phyloP scores from a whole-genome alignment of 2,797 vertebrate genomes.

The Numenius phaeopus region DNA sequence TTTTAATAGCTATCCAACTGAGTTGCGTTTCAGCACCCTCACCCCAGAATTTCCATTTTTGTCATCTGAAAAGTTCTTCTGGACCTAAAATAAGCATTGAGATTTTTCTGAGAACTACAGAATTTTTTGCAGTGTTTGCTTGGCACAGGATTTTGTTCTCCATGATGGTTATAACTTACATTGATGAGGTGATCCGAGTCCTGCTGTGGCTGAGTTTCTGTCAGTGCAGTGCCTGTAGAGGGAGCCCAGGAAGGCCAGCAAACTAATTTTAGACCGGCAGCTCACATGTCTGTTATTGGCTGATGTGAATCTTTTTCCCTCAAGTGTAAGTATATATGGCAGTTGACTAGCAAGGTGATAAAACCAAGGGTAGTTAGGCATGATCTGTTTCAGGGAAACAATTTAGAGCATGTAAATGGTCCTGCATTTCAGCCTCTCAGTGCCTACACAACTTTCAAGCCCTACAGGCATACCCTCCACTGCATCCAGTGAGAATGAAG shows the following conservation, averaged over 20 bases:
- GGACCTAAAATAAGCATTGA: background rate
- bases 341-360: background rate
- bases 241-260: background rate
- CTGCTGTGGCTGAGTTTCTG: background rate
- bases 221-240: background rate
- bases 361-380: background rate
- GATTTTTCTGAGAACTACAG: background rate
- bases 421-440: slow-evolving; percentile 24
- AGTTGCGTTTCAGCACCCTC: background rate
- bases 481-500: slow-evolving; percentile 30
- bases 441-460: background rate
- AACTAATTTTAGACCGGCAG: background rate
- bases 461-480: slow-evolving; percentile 13
- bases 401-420: background rate
- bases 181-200: background rate
- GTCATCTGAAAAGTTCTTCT: background rate
- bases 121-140: background rate
- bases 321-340: background rate
- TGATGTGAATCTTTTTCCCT: background rate
- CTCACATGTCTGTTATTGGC: background rate
- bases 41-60: background rate
- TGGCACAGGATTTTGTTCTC: background rate
- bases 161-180: fast-evolving
- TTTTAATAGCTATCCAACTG: background rate
- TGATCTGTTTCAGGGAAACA: background rate